phyloP scores from a whole-genome alignment of 2,797 vertebrate species.

The Octomys mimax region DNA sequence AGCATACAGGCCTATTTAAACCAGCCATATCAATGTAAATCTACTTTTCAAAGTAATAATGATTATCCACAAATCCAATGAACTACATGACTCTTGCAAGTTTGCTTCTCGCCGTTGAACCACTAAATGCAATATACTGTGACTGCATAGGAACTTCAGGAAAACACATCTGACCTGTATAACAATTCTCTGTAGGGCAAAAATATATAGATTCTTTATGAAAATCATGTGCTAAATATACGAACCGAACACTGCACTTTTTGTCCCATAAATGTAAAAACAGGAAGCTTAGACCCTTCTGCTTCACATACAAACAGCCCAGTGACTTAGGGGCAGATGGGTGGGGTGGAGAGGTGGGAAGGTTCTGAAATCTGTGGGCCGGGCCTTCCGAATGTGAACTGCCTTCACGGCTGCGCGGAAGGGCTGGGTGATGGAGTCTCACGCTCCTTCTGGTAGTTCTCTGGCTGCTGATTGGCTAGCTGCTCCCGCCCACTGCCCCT shows the following conservation, averaged over 20 bases:
- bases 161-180: slow-evolving; percentile 90
- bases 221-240: slow-evolving; percentile 91
- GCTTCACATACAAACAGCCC: slow-evolving; percentile 86
- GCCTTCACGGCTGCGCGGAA: slow-evolving; percentile 45
- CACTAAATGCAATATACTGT: slow-evolving; percentile 88
- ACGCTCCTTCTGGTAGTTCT: slow-evolving; percentile 84
- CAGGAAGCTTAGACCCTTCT: slow-evolving; percentile 85
- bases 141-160: slow-evolving; percentile 91
- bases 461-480: slow-evolving; percentile 84
- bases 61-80: slow-evolving; percentile 85
- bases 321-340: slow-evolving; percentile 76
- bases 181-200: slow-evolving; percentile 92
- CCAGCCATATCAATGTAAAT: slow-evolving; percentile 80
- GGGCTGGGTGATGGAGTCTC: slow-evolving; percentile 71
- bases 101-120: slow-evolving; percentile 88
- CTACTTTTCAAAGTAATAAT: slow-evolving; percentile 83
- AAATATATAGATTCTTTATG: slow-evolving; percentile 92
- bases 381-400: slow-evolving; percentile 67
- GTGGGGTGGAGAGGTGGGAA: slow-evolving; percentile 34
- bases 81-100: slow-evolving; percentile 78
- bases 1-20: slow-evolving; percentile 81
- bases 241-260: slow-evolving; percentile 89
- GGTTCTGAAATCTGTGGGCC: slow-evolving; percentile 78
- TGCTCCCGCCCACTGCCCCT: slow-evolving; percentile 83
- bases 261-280: slow-evolving; percentile 89